These are phyloP conservation scores for Ectemnius cavifrons DNA, from an alignment of 2,888 invertebrate genomes.

Conservation along the genomic window DNA sequence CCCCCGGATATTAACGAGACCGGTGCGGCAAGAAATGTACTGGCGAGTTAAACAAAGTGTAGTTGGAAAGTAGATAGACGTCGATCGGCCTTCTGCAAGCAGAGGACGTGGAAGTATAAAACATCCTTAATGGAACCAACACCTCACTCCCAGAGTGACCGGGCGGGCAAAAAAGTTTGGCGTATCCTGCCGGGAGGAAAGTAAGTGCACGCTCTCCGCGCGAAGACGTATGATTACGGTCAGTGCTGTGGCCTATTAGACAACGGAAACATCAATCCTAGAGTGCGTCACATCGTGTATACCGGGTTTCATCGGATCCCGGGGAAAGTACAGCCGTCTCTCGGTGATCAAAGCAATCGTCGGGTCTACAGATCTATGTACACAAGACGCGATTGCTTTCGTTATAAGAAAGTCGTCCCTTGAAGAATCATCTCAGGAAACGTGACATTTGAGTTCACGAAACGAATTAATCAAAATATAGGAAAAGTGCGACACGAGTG, in stretches of 20 bases:
- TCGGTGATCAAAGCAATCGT: conserved; percentile 32
- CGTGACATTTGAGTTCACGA: background rate
- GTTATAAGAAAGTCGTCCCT: no score
- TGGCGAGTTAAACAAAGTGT: background rate
- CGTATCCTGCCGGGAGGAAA: conserved; percentile 48
- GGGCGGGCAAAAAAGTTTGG: conserved; percentile 23
- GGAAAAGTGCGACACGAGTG: conserved; percentile 4
- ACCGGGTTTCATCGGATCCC: conserved; percentile 49
- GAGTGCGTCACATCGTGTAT: conserved; percentile 31
- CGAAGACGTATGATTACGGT: conserved; percentile 44
- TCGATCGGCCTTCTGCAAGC: background rate
- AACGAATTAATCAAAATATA: background rate
- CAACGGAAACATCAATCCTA: conserved; percentile 62
- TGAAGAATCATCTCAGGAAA: no score
- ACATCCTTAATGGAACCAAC: conserved; percentile 7
- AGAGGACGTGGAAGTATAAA: conserved; percentile 2
- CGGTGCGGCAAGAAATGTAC: conserved; percentile 1
- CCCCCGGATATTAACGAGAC: conserved; percentile 32
- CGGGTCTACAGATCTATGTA: conserved; percentile 12
- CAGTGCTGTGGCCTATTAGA: conserved; percentile 50
- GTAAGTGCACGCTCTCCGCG: conserved; percentile 42
- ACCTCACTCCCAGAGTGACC: conserved; percentile 26
- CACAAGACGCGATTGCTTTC: background rate
- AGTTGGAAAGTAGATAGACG: conserved; percentile 2
- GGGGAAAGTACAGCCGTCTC: conserved; percentile 50